Conservation (phyloP, 2,797 vertebrate genomes). For the Neosilurus mollespiculum region DNA sequence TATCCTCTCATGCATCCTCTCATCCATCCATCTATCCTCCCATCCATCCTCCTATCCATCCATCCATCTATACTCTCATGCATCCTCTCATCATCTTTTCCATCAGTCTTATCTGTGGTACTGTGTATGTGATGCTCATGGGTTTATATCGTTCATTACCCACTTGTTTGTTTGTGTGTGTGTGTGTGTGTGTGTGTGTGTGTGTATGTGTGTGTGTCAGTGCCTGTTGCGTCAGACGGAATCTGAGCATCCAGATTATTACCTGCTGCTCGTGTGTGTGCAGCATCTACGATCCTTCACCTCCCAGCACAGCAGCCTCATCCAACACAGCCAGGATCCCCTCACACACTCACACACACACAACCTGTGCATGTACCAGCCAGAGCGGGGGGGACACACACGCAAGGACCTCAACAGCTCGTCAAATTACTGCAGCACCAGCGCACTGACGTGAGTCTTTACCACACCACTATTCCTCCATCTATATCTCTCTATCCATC, state of each 20-base stretch:
- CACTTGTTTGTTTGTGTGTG: not conserved
- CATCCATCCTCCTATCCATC: not conserved
- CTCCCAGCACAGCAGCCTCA: constrained; percentile 86
- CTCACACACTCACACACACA: constrained; percentile 85
- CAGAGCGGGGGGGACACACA: constrained; percentile 87
- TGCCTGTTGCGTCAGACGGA: constrained; percentile 89
- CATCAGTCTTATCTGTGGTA: not conserved
- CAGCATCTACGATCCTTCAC: constrained; percentile 91
- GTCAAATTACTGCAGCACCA: constrained; percentile 64
- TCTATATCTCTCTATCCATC: not conserved
- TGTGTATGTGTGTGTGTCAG: constrained; percentile 64
- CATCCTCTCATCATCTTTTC: too few species aligned
- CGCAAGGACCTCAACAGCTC: constrained; percentile 91
- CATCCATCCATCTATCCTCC: too few species aligned
- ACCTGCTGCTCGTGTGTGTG: constrained; percentile 90
- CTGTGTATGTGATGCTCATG: not conserved
- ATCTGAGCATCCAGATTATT: constrained; percentile 93
- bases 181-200: constrained; percentile 42
- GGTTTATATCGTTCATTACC: not conserved
- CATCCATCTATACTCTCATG: not conserved
- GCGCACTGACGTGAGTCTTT: constrained; percentile 66
- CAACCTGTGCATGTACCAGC: constrained; percentile 85
- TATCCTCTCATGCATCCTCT: too few species aligned
- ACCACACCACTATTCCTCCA: too few species aligned
- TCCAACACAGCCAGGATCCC: constrained; percentile 91